Conservation (phyloP, 2,797 vertebrate genomes). For the Enteromius fasciolatus region DNA sequence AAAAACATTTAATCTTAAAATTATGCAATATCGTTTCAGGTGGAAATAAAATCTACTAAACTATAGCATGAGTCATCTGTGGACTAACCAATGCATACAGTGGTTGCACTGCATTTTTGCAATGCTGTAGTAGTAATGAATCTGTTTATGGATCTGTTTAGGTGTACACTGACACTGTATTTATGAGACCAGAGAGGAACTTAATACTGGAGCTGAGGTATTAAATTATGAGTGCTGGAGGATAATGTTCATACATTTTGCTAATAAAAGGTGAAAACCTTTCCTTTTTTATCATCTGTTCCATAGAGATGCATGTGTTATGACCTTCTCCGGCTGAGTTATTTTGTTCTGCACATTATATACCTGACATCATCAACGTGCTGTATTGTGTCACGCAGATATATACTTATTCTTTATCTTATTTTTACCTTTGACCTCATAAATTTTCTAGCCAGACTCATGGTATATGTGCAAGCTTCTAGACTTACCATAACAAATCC, state of each 20-base stretch:
- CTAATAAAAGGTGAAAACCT: constrained; percentile 19
- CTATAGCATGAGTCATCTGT: not conserved
- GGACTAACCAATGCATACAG: not conserved
- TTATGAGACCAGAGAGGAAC: not conserved
- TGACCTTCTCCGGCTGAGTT: not conserved
- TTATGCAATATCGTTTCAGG: not conserved
- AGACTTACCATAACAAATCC: not conserved
- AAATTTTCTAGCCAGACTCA: not conserved
- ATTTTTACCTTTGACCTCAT: not conserved
- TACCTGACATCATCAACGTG: constrained; percentile 7
- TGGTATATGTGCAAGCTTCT: not conserved
- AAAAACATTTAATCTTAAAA: not conserved
- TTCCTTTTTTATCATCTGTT: constrained; percentile 4
- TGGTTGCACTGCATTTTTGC: not conserved
- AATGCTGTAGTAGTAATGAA: not conserved
- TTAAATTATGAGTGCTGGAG: constrained; percentile 29
- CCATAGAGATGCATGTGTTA: not conserved
- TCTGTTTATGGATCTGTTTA: constrained; percentile 7
- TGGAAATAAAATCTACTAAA: not conserved
- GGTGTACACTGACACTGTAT: not conserved
- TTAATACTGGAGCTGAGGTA: constrained; percentile 7
- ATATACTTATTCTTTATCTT: not conserved
- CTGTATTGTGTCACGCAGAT: not conserved
- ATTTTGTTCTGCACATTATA: not conserved
- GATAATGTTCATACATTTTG: constrained; percentile 14